A percentile compares a stretch with the other conserved stretches of the same genome.
Evolutionary conservation across 2,888 invertebrate genomes (phyloP).

Genomic region (Protophormia terraenovae): DNA sequence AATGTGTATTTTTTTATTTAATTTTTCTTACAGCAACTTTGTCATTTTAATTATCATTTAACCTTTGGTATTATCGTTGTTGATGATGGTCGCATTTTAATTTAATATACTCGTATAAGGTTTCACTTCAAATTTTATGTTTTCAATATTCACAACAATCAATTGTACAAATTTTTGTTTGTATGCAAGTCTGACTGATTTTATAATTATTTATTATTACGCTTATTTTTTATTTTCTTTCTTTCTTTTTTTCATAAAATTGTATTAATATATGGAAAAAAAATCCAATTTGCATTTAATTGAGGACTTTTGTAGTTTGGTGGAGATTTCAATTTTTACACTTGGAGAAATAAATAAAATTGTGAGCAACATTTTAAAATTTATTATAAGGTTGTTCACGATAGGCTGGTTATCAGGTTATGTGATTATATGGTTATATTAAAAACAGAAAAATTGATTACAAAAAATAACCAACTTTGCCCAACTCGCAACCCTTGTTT

Average conservation of each 20-base stretch:
- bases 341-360: background rate
- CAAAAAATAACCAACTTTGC: no score
- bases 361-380: no score
- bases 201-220: background rate
- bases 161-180: background rate
- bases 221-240: background rate
- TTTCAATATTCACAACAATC: constrained; percentile 3
- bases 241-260: background rate
- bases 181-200: background rate
- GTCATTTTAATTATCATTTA: constrained; percentile 4
- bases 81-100: background rate
- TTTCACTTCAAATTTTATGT: background rate
- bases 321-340: background rate
- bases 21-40: background rate
- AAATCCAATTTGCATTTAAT: background rate
- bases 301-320: background rate
- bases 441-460: no score
- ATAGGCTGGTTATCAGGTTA: no score
- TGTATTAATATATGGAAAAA: background rate
- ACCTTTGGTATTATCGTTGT: constrained; percentile 23
- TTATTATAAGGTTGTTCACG: no score
- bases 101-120: constrained; percentile 21
- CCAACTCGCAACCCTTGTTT: no score
- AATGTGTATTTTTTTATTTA: background rate
- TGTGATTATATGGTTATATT: no score